phyloP scores from a whole-genome alignment of 2,113 vertebrate genomes.

The Etheostoma cragini region DNA sequence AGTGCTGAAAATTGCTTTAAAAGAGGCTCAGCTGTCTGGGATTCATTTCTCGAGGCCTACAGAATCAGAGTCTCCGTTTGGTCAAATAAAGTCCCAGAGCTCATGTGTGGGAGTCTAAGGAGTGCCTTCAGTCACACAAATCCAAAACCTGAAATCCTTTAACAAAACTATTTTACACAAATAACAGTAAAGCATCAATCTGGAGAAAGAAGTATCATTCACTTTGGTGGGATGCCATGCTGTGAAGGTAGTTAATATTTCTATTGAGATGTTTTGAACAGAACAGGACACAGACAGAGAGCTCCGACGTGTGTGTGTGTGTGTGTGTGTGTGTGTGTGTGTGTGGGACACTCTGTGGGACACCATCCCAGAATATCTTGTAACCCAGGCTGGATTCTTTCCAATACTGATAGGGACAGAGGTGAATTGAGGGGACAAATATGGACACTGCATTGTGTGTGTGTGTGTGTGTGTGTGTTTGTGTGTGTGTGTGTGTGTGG shows the following conservation, averaged over 20 bases:
- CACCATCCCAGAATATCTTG: constrained; percentile 65
- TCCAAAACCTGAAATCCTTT: not conserved
- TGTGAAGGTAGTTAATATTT: constrained; percentile 1
- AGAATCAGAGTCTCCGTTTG: constrained; percentile 20
- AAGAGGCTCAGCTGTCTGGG: constrained; percentile 53
- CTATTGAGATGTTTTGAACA: constrained; percentile 7
- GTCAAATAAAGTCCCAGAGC: constrained; percentile 25
- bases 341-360: constrained; percentile 44
- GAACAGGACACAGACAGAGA: constrained; percentile 5
- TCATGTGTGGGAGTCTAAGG: constrained; percentile 45
- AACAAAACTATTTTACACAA: not conserved
- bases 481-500: too few relatives aligned
- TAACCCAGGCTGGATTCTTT: constrained; percentile 55
- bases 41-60: constrained; percentile 22
- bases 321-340: not conserved
- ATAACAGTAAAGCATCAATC: not conserved
- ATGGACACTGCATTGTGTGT: constrained; percentile 1
- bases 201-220: not conserved
- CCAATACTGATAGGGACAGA: constrained; percentile 54
- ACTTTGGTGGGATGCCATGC: not conserved
- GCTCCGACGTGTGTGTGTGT: not conserved
- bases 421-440: constrained; percentile 22
- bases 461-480: not conserved
- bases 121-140: constrained; percentile 28
- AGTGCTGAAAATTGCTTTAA: constrained; percentile 18